Evolutionary conservation across 2,113 vertebrate genomes (phyloP), one percentile per base, ranked within the genome.

Genomic region (Vulpes ferrilata): DNA sequence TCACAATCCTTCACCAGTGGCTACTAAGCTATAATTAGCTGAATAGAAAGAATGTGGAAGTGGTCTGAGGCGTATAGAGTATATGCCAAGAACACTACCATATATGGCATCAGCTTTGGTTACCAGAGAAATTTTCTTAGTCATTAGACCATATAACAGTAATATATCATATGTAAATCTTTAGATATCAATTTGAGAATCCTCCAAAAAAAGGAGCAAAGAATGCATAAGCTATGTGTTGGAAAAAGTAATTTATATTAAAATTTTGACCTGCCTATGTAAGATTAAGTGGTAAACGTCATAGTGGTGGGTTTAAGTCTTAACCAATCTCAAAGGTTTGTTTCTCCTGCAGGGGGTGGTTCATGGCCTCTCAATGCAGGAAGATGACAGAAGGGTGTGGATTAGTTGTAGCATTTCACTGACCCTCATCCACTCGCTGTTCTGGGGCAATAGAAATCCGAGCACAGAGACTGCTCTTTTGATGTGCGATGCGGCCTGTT

Each of bases 21-120:
- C 98, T 98, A 95, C 92, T 97, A 98, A 93, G 98, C 98, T 98
- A 98, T 90, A 93, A 71, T 96, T 97, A 98, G 98, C 98, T 98
- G 94, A 98, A 96, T 97, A 96, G 98, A 97, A 98, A 98, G 97
- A 96, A 96, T 93, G 95, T 97, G 97, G 98, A 98, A 98, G 97
- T 98, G 96, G 97, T 98, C 97, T 98, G 97, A 98, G 96, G 98
- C 98, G 95, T 98, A 97, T 96, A 97, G 96, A 93, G 78, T 96
- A 94, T 98, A 98, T 90, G 97, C 98, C 98, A 98, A 98, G 98
- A 99, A 96, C 96, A 94, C 97, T 92, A 93, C 98, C 98, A 97
- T 98, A 98, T 98, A 98, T 97, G 98, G 98, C 95, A 95, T 98
- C 97, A 97, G 97, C 98, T 98, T 98, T 97, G 98, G 98, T 98